Conservation (phyloP, 2,797 vertebrate species). For the Phalanger gymnotis region DNA sequence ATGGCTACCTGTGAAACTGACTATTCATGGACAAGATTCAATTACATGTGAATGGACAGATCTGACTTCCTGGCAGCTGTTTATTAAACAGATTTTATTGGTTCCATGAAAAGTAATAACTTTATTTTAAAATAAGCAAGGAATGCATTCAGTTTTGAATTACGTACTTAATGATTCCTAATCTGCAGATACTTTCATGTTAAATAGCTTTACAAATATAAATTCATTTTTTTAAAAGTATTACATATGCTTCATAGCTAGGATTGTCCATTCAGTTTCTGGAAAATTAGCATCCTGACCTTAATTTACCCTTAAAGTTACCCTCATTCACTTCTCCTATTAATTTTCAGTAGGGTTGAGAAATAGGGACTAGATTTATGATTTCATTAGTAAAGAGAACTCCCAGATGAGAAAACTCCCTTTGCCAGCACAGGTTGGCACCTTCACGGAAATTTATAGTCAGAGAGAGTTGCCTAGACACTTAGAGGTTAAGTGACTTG, state of each 20-base stretch:
- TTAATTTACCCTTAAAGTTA: conserved; percentile 17
- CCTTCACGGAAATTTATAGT: background rate
- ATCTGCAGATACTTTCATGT: background rate
- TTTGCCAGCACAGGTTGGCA: background rate
- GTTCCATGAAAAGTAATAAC: background rate
- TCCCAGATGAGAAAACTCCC: background rate
- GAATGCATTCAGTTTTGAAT: background rate
- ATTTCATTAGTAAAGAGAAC: background rate
- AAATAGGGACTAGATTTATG: background rate
- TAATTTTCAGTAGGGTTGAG: background rate
- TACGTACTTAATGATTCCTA: background rate
- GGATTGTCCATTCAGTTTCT: background rate
- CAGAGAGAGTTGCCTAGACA: background rate
- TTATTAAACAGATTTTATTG: background rate
- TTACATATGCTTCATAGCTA: background rate
- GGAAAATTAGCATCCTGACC: conserved; percentile 28
- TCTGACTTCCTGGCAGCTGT: background rate
- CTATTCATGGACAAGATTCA: background rate
- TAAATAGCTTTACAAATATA: background rate
- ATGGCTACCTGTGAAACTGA: background rate
- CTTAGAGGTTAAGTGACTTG: background rate
- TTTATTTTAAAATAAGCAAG: background rate
- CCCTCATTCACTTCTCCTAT: conserved; percentile 9
- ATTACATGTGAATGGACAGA: background rate
- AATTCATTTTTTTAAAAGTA: background rate